Evolutionary conservation across 2,797 vertebrate species (phyloP).

Genomic region (Poecilia wingei): DNA sequence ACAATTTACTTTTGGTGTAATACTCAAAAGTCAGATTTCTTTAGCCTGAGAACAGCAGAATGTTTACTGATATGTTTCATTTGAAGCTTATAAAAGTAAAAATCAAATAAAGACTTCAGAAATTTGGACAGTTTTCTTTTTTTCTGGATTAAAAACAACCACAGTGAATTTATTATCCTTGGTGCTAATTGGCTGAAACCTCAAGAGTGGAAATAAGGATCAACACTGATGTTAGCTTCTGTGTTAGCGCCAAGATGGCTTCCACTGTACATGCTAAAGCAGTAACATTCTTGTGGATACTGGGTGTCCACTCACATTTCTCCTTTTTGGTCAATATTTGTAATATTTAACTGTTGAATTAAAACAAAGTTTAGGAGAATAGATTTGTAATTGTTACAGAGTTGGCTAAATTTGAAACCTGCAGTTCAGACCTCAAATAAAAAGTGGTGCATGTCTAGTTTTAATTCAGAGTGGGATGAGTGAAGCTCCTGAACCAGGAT

Average conservation of each 20-base stretch:
- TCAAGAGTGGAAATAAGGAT: not conserved
- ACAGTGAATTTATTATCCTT: no score
- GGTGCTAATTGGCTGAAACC: no score
- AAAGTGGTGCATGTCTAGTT: not conserved
- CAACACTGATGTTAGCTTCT: not conserved
- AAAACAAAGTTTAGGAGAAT: not conserved
- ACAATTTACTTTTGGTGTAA: not conserved
- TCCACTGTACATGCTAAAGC: not conserved
- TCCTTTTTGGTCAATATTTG: not conserved
- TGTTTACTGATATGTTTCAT: not conserved
- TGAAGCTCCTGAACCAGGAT: constrained; percentile 30
- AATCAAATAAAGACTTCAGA: not conserved
- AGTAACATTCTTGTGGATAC: not conserved
- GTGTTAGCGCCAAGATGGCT: not conserved
- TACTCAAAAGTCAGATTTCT: not conserved
- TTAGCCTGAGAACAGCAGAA: not conserved
- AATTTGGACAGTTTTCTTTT: not conserved
- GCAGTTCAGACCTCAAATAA: not conserved
- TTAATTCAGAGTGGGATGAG: constrained; percentile 3
- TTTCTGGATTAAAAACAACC: no score
- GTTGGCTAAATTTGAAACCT: not conserved
- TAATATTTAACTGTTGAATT: not conserved
- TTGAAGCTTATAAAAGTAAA: not conserved
- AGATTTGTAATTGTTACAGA: not conserved
- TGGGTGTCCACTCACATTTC: not conserved